Base-by-base conservation (phyloP, 2,888 invertebrate species). In the Phalangium opilio region DNA sequence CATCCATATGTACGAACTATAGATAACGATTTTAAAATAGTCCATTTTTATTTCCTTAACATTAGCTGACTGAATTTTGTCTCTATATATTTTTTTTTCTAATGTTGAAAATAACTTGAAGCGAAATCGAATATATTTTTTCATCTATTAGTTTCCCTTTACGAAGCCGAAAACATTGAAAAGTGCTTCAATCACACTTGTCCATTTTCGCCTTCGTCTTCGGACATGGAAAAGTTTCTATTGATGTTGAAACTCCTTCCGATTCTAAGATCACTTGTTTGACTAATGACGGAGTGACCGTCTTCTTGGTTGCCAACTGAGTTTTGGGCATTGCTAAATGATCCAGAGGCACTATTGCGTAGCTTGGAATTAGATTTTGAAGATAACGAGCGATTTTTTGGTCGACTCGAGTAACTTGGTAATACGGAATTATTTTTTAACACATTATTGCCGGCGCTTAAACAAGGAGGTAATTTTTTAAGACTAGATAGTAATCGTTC, bases 221-320 rank as follows among this genome's bases (percentile, higher is more conserved):
- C 57, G 27, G 55, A 55, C 42, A 54, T 50, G 34, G 56, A 57
- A 49, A 57, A 57, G 43, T 57, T 57, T 19, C 55, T 54, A 48
- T 54, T 57, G 14, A 57, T 57, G 40, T 57, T 57, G 46, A 57
- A 57, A 48, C 57, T 57, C 34, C 57, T 47, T 27, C 53, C 55
- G 34, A 57, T 56, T 38, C 52, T 52, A 38, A 57, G 35, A 40
- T 57, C 56, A 42, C 56, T 45, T 39, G 48, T 45, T 27, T 47
- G 50, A 19, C 44, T 52, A 12, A 45, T 7, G 14, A 43, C 20
- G 42, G 35, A n/a, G 35, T 53, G 50, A 27, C 50, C 48, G 43
- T 53, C 51, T 8, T 17, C 38, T 10, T 18, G 15, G 10, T 18
- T 18, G 14, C 10, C 38, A n/a, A 18, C 15, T 8, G 18, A 36